Conservation (phyloP, 2,888 invertebrate species). For the Dione juno region DNA sequence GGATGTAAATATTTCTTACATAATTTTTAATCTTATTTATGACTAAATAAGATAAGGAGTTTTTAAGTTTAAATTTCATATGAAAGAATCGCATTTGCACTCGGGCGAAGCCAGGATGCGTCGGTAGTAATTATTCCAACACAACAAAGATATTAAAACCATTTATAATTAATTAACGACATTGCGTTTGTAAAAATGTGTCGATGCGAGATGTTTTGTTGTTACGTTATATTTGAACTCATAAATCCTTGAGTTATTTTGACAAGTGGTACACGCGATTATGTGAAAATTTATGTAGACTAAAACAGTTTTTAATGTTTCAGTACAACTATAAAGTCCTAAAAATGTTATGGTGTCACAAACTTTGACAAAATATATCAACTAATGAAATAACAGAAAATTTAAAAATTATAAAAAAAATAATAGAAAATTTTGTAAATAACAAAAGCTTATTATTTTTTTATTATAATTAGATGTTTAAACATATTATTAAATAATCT, state of each 20-base stretch:
- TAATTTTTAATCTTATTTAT: too few species aligned
- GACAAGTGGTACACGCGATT: conserved; percentile 36
- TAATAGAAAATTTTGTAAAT: not conserved
- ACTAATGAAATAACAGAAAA: not conserved
- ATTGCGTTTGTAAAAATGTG: conserved; percentile 8
- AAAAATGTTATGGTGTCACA: conserved; percentile 10
- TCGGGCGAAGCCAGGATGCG: not conserved
- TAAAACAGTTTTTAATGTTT: conserved; percentile 24
- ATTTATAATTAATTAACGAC: not conserved
- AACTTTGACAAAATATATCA: not conserved
- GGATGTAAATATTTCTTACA: too few species aligned
- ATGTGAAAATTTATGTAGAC: conserved; percentile 25
- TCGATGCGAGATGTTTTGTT: conserved; percentile 9
- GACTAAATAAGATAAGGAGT: too few species aligned
- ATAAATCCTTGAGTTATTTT: conserved; percentile 44
- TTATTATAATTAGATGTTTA: too few species aligned
- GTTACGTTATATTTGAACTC: conserved; percentile 31
- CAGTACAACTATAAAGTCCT: conserved; percentile 1
- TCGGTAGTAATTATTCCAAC: not conserved
- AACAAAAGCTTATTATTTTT: not conserved
- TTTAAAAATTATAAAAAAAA: not conserved
- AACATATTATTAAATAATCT: too few species aligned
- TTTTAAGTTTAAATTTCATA: not conserved
- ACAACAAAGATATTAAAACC: not conserved
- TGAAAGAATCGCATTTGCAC: too few species aligned